Evolutionary conservation across 2,797 vertebrate species (phyloP).

Genomic region (Lutjanus campechanus): DNA sequence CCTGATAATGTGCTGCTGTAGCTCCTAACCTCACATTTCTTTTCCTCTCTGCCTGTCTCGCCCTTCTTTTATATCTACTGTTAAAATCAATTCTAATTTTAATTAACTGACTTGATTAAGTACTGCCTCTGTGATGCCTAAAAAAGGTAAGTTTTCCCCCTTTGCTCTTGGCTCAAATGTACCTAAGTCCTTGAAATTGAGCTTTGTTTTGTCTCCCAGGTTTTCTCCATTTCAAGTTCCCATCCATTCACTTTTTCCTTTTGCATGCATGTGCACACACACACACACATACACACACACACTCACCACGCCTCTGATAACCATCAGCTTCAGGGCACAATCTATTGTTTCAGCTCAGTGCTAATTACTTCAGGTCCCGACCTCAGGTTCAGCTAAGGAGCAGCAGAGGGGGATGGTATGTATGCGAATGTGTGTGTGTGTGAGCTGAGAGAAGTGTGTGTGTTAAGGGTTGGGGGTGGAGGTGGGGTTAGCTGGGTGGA

Average conservation of each 20-base stretch:
- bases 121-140: too few relatives aligned
- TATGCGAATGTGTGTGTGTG: slow-evolving; percentile 27
- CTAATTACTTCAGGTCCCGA: slow-evolving; percentile 83
- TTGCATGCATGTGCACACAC: not conserved
- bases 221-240: slow-evolving; percentile 33
- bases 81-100: not conserved
- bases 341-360: slow-evolving; percentile 82
- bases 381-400: slow-evolving; percentile 72
- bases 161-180: slow-evolving; percentile 12
- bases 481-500: slow-evolving; percentile 35
- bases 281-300: slow-evolving; percentile 47
- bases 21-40: not conserved
- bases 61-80: not conserved
- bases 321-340: slow-evolving; percentile 74
- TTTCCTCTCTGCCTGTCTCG: not conserved
- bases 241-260: slow-evolving; percentile 46
- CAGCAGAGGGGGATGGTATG: slow-evolving; percentile 52
- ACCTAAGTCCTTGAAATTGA: not conserved
- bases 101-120: not conserved
- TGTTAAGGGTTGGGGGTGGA: slow-evolving; percentile 33
- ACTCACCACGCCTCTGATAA: slow-evolving; percentile 70
- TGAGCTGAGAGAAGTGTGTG: slow-evolving; percentile 3
- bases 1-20: slow-evolving; percentile 29
- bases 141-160: not conserved
- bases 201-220: slow-evolving; percentile 9